phyloP scores from a whole-genome alignment of 2,113 vertebrate genomes.

The Saccopteryx leptura region DNA sequence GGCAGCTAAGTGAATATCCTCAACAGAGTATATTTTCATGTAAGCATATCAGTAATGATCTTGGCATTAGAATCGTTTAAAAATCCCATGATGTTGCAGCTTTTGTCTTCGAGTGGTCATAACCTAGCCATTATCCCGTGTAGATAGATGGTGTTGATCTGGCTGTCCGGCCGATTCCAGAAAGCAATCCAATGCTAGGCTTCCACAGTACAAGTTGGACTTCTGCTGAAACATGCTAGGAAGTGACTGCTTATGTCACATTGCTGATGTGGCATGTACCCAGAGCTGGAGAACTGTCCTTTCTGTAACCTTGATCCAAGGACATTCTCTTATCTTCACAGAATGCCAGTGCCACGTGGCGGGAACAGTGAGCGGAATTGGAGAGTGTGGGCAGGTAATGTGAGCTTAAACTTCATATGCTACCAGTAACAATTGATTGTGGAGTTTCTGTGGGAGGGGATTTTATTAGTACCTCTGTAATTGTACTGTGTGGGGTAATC shows the following conservation, averaged over 20 bases:
- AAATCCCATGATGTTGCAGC: background rate
- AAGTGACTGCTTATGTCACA: background rate
- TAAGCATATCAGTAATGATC: background rate
- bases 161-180: background rate
- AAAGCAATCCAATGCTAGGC: background rate
- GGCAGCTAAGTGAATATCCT: background rate
- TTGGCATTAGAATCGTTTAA: background rate
- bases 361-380: conserved; percentile 94
- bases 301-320: background rate
- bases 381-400: conserved; percentile 95
- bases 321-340: conserved; percentile 80
- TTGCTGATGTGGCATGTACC: background rate
- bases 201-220: background rate
- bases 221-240: background rate
- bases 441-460: background rate
- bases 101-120: background rate
- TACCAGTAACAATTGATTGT: accelerated
- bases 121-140: background rate
- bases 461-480: background rate
- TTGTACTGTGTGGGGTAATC: accelerated
- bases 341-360: conserved; percentile 94
- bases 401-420: background rate
- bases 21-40: background rate
- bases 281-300: background rate
- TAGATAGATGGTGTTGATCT: background rate